Conservation (phyloP, 2,888 invertebrate genomes). For the Cetonia aurata region DNA sequence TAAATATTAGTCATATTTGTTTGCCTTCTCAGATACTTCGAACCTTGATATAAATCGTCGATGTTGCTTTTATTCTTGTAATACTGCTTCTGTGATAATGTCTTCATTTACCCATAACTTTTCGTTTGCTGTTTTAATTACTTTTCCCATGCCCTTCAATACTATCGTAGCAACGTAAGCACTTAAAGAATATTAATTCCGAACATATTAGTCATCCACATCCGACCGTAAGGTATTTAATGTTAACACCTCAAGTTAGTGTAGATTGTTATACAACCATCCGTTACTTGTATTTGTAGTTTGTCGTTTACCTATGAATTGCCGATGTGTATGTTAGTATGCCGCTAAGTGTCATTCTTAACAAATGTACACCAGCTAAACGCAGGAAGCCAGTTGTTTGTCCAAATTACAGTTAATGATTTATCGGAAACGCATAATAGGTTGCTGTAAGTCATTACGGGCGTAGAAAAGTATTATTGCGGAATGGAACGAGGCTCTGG, state of each 20-base stretch:
- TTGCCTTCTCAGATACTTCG: too few relatives aligned
- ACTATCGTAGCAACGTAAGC: too few relatives aligned
- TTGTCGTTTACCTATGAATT: conserved; percentile 10
- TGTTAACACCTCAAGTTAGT: conserved; percentile 2
- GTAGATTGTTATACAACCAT: conserved; percentile 1
- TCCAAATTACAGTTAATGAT: conserved; percentile 38
- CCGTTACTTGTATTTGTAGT: conserved; percentile 4
- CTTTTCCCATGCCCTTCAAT: too few relatives aligned
- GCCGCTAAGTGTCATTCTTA: conserved; percentile 15
- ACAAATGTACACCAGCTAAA: conserved; percentile 11
- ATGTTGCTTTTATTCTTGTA: too few relatives aligned
- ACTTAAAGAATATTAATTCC: too few relatives aligned
- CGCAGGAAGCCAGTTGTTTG: conserved; percentile 36
- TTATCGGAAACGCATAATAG: conserved; percentile 33
- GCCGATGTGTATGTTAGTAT: conserved; percentile 18
- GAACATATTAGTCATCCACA: conserved; percentile 9
- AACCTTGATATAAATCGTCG: too few relatives aligned
- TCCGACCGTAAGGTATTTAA: not conserved
- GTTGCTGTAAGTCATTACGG: conserved; percentile 21
- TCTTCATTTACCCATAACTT: too few relatives aligned
- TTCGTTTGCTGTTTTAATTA: too few relatives aligned
- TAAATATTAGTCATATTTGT: too few relatives aligned
- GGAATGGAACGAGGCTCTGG: not conserved
- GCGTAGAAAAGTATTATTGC: conserved; percentile 26
- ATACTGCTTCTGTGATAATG: too few relatives aligned